phyloP scores from a whole-genome alignment of 2,113 vertebrate genomes.

The Cariama cristata region DNA sequence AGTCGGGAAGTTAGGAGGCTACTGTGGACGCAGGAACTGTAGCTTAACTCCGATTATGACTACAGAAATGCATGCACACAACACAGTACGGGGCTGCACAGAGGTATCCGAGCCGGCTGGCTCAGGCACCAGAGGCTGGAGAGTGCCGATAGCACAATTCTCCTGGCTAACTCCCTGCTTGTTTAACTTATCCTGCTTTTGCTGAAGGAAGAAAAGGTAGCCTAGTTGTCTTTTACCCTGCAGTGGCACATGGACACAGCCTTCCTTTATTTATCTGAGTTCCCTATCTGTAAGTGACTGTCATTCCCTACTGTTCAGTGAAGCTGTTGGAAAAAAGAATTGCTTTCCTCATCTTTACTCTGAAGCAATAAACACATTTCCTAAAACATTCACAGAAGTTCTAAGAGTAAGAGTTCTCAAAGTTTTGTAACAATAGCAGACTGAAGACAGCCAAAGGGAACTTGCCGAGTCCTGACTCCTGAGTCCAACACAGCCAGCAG shows the following conservation, averaged over 20 bases:
- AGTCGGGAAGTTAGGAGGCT: neutral
- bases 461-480: neutral
- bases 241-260: rapidly evolving
- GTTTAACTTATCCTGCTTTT: neutral
- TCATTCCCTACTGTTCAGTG: neutral
- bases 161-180: neutral
- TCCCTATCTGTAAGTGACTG: neutral
- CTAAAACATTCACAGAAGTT: neutral
- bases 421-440: neutral
- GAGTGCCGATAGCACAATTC: neutral
- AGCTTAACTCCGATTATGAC: neutral
- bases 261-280: neutral
- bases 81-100: rapidly evolving
- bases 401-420: neutral
- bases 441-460: neutral
- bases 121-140: neutral
- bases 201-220: neutral
- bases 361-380: neutral
- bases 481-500: neutral
- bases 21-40: neutral
- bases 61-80: neutral
- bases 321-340: neutral
- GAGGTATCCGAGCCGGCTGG: neutral
- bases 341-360: neutral
- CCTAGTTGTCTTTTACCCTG: neutral